Base-by-base conservation (phyloP, 1,140 invertebrate genomes). In the Phenacoccus solenopsis region DNA sequence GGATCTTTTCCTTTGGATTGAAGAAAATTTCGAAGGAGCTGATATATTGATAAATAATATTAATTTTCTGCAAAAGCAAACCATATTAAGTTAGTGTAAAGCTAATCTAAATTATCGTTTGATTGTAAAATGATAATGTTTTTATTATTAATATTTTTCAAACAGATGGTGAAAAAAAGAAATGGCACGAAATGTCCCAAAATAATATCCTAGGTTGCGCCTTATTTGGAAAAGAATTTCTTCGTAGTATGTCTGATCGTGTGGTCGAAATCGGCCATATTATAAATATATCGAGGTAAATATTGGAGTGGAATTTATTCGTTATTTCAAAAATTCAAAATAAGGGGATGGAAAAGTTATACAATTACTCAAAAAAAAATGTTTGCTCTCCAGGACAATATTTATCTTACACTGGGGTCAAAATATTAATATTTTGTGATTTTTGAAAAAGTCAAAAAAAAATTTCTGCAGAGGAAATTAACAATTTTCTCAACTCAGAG, bases 1-100 rank as follows among this genome's bases (percentile, higher is more conserved):
- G 13, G 77, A 78, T n/a, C 83, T 87, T 56, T 91, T 92, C 75
- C 75, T 83, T 69, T 84, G 82, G 81, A 81, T 86, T 16, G 81
- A 84, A 56, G 76, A 81, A 13, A 81, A 82, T 1, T 78, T 86
- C 30, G 87, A 86, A 3, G 83, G 84, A 16, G 79, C 89, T 1
- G 84, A 90, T 74, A 78, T 91, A 1, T 79, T 90, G 57, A 79
- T 92, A 25, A 92, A 91, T 75, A 90, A 88, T 76, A 89, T 90
- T 1, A 89, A 72, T 3, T 64, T 74, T 13, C 64, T 69, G 1
- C 71, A 72, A 69, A 35, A 64, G 21, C 30, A 67, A 21, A 73
- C 71, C 38, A 67, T 75, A 16, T 61, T 75, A 71, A 71, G 74
- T 75, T 70, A 70, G 24, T 38, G 2, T n/a, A n/a, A n/a, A n/a